phyloP scores from a whole-genome alignment of 1,140 invertebrate species.

The Brachionus plicatilis region DNA sequence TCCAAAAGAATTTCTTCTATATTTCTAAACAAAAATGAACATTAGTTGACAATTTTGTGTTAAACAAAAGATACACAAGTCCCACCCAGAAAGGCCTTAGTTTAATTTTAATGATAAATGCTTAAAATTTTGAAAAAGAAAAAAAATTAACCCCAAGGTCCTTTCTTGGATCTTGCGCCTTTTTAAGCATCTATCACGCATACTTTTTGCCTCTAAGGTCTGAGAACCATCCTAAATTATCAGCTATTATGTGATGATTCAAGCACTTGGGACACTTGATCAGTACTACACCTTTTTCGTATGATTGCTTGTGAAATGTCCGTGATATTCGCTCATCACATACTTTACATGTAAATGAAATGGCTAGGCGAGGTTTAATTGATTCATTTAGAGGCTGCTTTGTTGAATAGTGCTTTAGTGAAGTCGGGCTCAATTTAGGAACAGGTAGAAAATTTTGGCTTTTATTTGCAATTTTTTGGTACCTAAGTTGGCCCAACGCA shows the following conservation, averaged over 20 bases:
- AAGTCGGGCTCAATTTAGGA: background rate
- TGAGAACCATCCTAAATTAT: constrained; percentile 82
- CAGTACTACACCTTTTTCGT: constrained; percentile 78
- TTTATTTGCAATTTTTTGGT: background rate
- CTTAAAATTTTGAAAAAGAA: background rate
- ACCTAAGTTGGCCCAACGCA: background rate
- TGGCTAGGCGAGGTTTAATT: constrained; percentile 31
- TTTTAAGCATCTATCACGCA: constrained; percentile 40
- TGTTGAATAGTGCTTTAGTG: background rate
- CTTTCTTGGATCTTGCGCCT: background rate
- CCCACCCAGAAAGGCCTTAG: background rate
- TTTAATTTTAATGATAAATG: background rate
- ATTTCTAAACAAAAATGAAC: constrained; percentile 58
- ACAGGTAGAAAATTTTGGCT: background rate
- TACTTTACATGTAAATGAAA: constrained; percentile 73
- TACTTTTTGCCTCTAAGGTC: constrained; percentile 65
- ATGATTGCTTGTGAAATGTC: constrained; percentile 76
- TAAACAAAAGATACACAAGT: background rate
- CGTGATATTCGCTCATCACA: constrained; percentile 69
- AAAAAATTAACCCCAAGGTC: background rate
- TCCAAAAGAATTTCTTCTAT: constrained; percentile 74
- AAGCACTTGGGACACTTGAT: constrained; percentile 74
- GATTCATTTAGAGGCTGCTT: background rate
- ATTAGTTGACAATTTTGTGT: background rate
- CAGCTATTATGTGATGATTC: constrained; percentile 82